phyloP scores from a whole-genome alignment of 92 coral and sea anemone genomes.

The Meandrina meandrites region DNA sequence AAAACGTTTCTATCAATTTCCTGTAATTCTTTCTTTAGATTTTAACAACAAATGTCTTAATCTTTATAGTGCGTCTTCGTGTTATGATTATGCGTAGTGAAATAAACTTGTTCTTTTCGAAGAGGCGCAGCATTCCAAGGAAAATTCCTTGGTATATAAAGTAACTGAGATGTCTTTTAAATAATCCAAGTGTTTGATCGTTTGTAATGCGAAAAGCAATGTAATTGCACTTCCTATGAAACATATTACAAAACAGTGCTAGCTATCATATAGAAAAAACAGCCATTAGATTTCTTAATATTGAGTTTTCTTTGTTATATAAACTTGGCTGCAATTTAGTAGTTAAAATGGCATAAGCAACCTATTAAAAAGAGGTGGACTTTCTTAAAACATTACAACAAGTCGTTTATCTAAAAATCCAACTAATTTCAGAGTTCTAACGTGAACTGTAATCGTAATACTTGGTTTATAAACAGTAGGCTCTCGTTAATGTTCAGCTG shows the following conservation, averaged over 20 bases:
- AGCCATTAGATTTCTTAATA: neutral
- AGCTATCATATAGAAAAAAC: neutral
- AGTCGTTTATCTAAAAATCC: neutral
- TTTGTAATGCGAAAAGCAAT: neutral
- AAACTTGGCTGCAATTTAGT: too few species aligned
- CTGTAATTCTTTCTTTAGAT: neutral
- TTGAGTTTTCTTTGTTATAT: too few species aligned
- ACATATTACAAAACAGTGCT: neutral
- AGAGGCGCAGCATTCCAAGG: neutral
- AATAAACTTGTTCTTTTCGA: neutral
- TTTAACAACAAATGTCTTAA: neutral
- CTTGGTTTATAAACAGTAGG: neutral
- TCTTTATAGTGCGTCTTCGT: neutral
- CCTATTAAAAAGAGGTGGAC: neutral
- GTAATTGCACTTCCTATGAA: too few species aligned
- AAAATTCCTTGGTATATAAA: neutral
- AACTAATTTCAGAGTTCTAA: neutral
- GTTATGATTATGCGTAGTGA: neutral
- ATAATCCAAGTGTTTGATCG: neutral
- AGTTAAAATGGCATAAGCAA: neutral
- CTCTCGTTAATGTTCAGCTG: too few species aligned
- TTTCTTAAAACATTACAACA: neutral
- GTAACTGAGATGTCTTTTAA: conserved; percentile 3
- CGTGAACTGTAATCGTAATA: neutral
- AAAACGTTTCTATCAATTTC: too few species aligned